Evolutionary conservation across 1,140 invertebrate species (phyloP), one percentile per base, ranked within the genome.

Genomic region (Lamellibrachia luymesi): DNA sequence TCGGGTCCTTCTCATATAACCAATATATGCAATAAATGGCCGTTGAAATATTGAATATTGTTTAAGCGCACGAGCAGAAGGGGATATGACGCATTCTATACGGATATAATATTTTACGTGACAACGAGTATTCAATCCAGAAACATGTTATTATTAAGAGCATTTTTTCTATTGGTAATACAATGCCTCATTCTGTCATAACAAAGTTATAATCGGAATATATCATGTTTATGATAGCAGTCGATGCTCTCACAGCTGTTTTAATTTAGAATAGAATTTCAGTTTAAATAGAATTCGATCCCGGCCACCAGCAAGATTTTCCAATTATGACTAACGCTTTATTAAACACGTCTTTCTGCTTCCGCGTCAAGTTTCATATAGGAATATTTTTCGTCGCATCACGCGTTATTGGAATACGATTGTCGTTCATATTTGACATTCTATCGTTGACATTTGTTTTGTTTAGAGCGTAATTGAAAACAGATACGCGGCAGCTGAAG

Each of bases 191-290:
- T 80, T 2, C 17, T 80, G 64, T 38, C 38, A 80, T 22, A 80
- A 80, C 25, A 80, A 80, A 4, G 17, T 80, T 80, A 22, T 80
- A 80, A 80, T 80, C 64, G 64, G 64, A 80, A 80, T 80, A 80
- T 80, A 80, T 80, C 64, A 80, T 17, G 64, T 80, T 80, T 80
- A 80, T 80, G 64, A 80, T 22, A 80, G 13, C 64, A 80, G 64
- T 22, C 13, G 25, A 80, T 17, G 64, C 4, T 80, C 64, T 22
- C 13, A 6, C 64, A 17, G 64, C 64, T 80, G 64, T 80, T 80
- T 80, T 80, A 80, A 80, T 80, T 80, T 80, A 80, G 64, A 80
- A 80, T 80, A 80, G 64, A 80, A 80, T 80, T 80, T 80, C 64
- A 80, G 64, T 80, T 80, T 80, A 22, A 80, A 80, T 17, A 80